Percentiles rank a stretch among this genome's conserved stretches.
Conservation (phyloP, 1,140 invertebrate genomes). For the Leguminivora glycinivorella region DNA sequence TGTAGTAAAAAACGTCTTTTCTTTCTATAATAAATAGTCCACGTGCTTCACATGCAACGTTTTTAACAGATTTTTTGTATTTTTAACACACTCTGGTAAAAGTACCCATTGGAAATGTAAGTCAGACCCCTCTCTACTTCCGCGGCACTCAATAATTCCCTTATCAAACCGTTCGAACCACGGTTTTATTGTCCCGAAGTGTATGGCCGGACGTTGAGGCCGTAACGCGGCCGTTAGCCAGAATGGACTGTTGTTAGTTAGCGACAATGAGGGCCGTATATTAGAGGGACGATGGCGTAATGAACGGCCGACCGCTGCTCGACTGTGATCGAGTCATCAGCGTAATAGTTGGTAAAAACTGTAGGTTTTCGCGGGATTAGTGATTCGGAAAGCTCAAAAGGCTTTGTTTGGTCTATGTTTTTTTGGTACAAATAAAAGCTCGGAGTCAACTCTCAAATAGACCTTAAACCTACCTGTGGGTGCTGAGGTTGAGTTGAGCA, state of each 20-base stretch:
- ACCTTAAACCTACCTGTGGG: no score
- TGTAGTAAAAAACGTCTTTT: no score
- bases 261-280: conserved; percentile 63
- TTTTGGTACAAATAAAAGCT: no score
- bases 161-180: conserved; percentile 17
- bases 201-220: conserved; percentile 45
- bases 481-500: no score
- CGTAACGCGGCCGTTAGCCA: conserved; percentile 57
- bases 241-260: conserved; percentile 61
- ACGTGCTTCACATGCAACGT: no score
- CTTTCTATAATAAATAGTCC: no score
- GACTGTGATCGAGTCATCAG: conserved; percentile 25
- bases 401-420: no score
- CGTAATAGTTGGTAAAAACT: not conserved
- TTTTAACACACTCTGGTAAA: no score
- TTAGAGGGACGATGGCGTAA: conserved; percentile 47
- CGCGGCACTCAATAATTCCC: conserved; percentile 39
- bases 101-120: conserved; percentile 36
- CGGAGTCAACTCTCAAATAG: no score
- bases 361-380: no score
- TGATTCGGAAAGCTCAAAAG: no score
- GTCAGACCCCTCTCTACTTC: conserved; percentile 40
- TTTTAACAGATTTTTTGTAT: no score
- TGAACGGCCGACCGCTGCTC: conserved; percentile 40
- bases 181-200: conserved; percentile 26